Evolutionary conservation across 2,888 invertebrate species (phyloP), one percentile per base, ranked within the genome.

Genomic region (Tinea pellionella): DNA sequence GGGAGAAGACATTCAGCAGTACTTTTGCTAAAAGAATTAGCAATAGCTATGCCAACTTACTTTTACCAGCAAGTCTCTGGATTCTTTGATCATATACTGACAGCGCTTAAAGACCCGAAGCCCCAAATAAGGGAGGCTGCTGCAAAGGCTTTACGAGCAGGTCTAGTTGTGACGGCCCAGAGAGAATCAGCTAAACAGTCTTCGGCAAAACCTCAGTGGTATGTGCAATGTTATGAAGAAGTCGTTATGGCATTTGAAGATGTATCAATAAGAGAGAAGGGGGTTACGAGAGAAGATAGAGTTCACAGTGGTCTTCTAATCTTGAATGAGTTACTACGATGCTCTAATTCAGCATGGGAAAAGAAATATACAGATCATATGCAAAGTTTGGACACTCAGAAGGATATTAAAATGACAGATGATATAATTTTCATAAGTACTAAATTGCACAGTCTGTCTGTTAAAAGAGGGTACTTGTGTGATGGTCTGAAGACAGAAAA

Each of bases 1-100:
- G 94, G 95, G 1, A 93, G 96, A 73, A 89, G 97, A 58, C 96
- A 96, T 78, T 96, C 97, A 11, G 97, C 97, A 11, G 97, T 98
- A 1, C 88, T 99, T 57, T 92, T 99, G 13, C 82, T 98, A 11
- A 92, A 96, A 68, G 99, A 99, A 83, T 83, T 99, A 57, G 99
- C 99, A 2, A 92, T 96, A 32, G 96, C 96, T 9, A 96, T 98
- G 89, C 98, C 98, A 0, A 98, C 98, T 8, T 97, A 98, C 76
- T 99, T 99, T 78, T 99, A 96, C 73, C 96, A 96, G 75, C 96
- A 96, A 86, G 95, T 96, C 0, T 94, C 95, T 13, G 93, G 94
- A 15, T 97, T 97, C 78, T 98, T 98, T 75, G 98, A 98, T 64
- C 92, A 95, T 60, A 96, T 98, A 64, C 94, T 98, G 69, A 93